These are phyloP conservation scores for Rambutsinella grinnellia DNA, from an alignment of 2,888 invertebrate genomes.

Conservation along the genomic window DNA sequence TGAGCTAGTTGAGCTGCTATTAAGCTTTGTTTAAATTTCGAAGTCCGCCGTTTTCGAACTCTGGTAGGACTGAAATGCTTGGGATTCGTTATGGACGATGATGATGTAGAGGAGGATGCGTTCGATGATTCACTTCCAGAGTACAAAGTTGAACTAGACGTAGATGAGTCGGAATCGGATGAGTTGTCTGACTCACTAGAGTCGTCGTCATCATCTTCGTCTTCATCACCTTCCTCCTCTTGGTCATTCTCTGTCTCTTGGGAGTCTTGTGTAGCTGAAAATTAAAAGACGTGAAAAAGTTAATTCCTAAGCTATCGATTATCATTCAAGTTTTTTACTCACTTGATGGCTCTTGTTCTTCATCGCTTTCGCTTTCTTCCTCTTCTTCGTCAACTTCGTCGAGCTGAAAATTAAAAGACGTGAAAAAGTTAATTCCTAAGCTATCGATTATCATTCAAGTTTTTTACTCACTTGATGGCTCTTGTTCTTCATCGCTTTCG, in stretches of 20 bases:
- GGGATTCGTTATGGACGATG: slow-evolving; percentile 43
- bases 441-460: no score
- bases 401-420: no score
- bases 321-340: no score
- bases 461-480: neutral
- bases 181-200: slow-evolving; percentile 43
- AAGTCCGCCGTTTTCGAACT: neutral
- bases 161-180: slow-evolving; percentile 37
- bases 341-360: neutral
- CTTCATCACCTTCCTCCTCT: slow-evolving; percentile 22
- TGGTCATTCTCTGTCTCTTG: slow-evolving; percentile 50
- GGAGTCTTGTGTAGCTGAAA: slow-evolving; percentile 39
- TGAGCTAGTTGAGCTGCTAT: neutral
- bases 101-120: slow-evolving; percentile 22
- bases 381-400: slow-evolving; percentile 43
- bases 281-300: no score
- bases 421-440: no score
- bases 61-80: slow-evolving; percentile 25
- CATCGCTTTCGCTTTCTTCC: slow-evolving; percentile 47
- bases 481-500: slow-evolving; percentile 22
- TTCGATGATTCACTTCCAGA: neutral
- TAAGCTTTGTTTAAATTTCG: neutral
- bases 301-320: no score
- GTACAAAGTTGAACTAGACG: slow-evolving; percentile 17
- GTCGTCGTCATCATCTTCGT: slow-evolving; percentile 28